A percentile compares a stretch with the other conserved stretches of the same genome.
These are phyloP conservation scores for Enhydra lutris DNA, from an alignment of 2,113 vertebrate species.

Conservation along the genomic window DNA sequence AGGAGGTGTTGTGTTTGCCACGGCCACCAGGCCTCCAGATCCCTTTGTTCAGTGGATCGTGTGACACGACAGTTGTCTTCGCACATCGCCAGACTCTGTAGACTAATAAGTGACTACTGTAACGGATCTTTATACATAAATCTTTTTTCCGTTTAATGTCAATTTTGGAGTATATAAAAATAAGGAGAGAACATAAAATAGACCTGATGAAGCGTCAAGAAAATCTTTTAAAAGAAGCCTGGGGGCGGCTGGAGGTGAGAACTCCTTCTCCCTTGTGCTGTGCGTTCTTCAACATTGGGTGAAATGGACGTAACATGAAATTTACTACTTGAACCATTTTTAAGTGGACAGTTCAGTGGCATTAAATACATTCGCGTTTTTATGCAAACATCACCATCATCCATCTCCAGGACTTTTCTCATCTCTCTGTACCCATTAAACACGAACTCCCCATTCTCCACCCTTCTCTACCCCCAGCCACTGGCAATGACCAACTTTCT, in stretches of 20 bases:
- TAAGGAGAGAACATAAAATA: not conserved
- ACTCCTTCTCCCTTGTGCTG: not conserved
- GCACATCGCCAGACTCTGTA: not conserved
- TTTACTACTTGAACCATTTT: not conserved
- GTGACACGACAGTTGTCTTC: not conserved
- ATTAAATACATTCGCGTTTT: not conserved
- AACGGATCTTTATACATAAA: not conserved
- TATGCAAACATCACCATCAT: not conserved
- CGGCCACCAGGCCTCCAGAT: not conserved
- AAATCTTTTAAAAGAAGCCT: not conserved
- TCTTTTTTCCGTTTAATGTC: conserved; percentile 24
- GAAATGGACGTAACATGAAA: not conserved
- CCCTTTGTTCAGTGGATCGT: not conserved
- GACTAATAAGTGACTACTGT: conserved; percentile 16
- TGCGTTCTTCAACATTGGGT: not conserved
- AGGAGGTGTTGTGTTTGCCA: not conserved
- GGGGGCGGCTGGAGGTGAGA: not conserved
- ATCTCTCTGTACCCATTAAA: not conserved
- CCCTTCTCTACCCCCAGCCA: not conserved
- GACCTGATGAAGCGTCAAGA: conserved; percentile 8
- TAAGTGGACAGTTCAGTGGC: not conserved
- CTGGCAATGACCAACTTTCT: not conserved
- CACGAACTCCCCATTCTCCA: not conserved
- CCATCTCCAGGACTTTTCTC: not conserved
- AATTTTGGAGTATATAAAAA: conserved; percentile 30